Percentiles rank a stretch among this genome's conserved stretches.
Conservation (phyloP, 2,888 invertebrate genomes). For the Stenodera caucasica region DNA sequence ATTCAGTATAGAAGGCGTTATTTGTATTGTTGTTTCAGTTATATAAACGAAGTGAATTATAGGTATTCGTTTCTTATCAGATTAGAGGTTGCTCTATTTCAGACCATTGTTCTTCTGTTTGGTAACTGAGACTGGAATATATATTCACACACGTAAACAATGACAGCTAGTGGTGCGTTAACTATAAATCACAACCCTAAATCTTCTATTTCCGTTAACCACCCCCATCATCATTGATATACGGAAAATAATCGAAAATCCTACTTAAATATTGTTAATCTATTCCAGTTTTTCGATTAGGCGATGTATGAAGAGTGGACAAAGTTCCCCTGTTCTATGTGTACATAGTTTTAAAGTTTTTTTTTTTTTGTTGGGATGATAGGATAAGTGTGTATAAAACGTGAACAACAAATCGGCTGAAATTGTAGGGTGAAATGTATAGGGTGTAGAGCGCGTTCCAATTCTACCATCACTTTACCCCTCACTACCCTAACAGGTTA, state of each 20-base stretch:
- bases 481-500: background rate
- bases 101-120: background rate
- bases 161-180: slow-evolving; percentile 1
- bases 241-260: background rate
- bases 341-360: slow-evolving; percentile 15
- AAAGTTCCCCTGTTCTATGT: no score
- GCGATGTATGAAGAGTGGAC: no score
- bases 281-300: no score
- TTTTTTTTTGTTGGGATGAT: no score
- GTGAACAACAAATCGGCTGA: slow-evolving; percentile 30
- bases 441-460: slow-evolving; percentile 23
- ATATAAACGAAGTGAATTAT: background rate
- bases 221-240: background rate
- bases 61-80: background rate
- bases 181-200: background rate
- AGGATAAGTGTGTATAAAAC: slow-evolving; percentile 34
- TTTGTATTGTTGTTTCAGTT: no score
- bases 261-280: no score
- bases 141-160: background rate
- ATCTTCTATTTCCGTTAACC: background rate
- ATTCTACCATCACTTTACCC: background rate
- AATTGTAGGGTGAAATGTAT: slow-evolving; percentile 15
- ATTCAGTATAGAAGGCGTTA: no score
- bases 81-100: background rate
- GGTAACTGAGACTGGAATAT: background rate